Evolutionary conservation across 1,140 invertebrate species (phyloP).

Genomic region (Hypothenemus hampei): DNA sequence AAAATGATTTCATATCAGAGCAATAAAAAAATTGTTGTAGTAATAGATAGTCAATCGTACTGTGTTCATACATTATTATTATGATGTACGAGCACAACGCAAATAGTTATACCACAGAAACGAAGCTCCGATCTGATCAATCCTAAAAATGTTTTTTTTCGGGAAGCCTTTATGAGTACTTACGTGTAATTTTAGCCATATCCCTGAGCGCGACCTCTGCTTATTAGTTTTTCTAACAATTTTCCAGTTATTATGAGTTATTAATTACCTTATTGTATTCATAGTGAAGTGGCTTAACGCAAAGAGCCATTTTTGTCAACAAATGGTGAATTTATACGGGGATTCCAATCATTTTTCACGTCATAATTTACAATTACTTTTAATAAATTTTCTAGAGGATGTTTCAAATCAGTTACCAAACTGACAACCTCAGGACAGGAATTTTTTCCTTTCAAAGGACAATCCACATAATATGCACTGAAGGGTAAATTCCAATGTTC

Average conservation of each 20-base stretch:
- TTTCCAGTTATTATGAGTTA: too few species aligned
- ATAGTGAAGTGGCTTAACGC: slow-evolving; percentile 90
- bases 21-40: too few species aligned
- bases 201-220: too few species aligned
- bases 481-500: slow-evolving; percentile 94
- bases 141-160: too few species aligned
- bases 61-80: too few species aligned
- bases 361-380: slow-evolving; percentile 51
- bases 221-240: too few species aligned
- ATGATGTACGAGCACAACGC: too few species aligned
- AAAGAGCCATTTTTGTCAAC: slow-evolving; percentile 58
- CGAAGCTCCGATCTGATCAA: too few species aligned
- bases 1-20: too few species aligned
- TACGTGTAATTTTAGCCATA: neutral
- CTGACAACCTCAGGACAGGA: slow-evolving; percentile 63
- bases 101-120: too few species aligned
- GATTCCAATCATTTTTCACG: slow-evolving; percentile 37
- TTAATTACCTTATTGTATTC: slow-evolving; percentile 67
- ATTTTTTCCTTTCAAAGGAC: slow-evolving; percentile 56
- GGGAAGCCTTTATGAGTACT: neutral
- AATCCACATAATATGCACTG: slow-evolving; percentile 84
- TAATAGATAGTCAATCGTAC: too few species aligned
- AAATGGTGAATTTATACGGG: slow-evolving; percentile 43
- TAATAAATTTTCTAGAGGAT: slow-evolving; percentile 59
- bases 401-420: slow-evolving; percentile 54